Percentiles rank a stretch among this genome's conserved stretches.
Evolutionary conservation across 2,113 vertebrate species (phyloP).

Genomic region (Myiagra hebetior): DNA sequence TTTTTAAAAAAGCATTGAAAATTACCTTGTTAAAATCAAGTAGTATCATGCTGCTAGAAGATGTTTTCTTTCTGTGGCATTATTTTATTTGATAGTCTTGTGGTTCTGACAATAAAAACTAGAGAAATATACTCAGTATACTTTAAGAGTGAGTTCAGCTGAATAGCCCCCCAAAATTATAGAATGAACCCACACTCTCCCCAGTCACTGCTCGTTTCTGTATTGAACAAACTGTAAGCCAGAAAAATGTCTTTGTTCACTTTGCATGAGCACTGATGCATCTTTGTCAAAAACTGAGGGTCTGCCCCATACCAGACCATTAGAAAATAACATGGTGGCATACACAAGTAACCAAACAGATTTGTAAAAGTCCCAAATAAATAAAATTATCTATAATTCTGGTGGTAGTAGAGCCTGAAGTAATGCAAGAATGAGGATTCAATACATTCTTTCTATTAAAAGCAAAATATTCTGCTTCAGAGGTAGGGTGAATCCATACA

Average conservation of each 20-base stretch:
- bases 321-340: background rate
- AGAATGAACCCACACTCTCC: conserved; percentile 30
- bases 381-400: background rate
- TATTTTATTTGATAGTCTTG: conserved; percentile 17
- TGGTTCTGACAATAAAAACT: conserved; percentile 4
- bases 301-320: background rate
- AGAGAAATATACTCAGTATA: conserved; percentile 46
- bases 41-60: conserved; percentile 30
- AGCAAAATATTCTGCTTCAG: background rate
- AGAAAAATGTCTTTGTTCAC: background rate
- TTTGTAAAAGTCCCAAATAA: background rate
- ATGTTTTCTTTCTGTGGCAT: background rate
- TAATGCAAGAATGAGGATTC: background rate
- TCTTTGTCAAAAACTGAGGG: conserved; percentile 19
- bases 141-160: conserved; percentile 42
- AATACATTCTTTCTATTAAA: background rate
- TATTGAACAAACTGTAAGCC: conserved; percentile 34
- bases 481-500: background rate
- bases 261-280: conserved; percentile 6
- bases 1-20: conserved; percentile 58
- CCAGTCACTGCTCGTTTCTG: conserved; percentile 29
- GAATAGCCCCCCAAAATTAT: conserved; percentile 1
- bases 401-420: background rate
- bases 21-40: conserved; percentile 70
- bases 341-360: background rate